Percentiles rank a stretch among this genome's conserved stretches.
Evolutionary conservation across 2,797 vertebrate genomes (phyloP).

Genomic region (Lindbergichthys nudifrons): DNA sequence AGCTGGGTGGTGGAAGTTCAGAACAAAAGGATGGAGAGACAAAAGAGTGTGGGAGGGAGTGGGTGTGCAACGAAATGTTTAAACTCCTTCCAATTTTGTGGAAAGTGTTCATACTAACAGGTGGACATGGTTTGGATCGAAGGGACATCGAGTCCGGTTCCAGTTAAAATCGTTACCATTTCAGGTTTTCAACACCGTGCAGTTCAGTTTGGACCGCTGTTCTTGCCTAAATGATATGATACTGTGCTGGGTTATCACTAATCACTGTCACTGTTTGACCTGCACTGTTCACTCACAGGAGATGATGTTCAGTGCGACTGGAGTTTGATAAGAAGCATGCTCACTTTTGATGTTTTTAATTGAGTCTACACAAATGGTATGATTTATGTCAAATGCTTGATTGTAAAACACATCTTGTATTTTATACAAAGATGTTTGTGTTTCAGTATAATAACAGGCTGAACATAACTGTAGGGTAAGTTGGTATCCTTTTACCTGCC

Average conservation of each 20-base stretch:
- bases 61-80: constrained; percentile 14
- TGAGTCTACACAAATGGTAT: constrained; percentile 22
- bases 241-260: constrained; percentile 27
- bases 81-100: constrained; percentile 5
- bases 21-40: constrained; percentile 11
- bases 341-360: constrained; percentile 39
- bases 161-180: constrained; percentile 12
- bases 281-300: constrained; percentile 44
- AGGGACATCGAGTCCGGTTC: neutral
- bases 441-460: constrained; percentile 20
- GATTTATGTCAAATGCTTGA: constrained; percentile 17
- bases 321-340: constrained; percentile 29
- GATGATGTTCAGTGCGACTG: constrained; percentile 33
- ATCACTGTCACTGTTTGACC: constrained; percentile 30
- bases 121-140: constrained; percentile 22
- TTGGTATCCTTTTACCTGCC: neutral
- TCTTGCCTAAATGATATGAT: constrained; percentile 29
- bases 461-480: neutral
- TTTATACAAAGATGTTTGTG: constrained; percentile 22
- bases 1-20: constrained; percentile 43
- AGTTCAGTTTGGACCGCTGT: constrained; percentile 24
- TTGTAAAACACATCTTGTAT: constrained; percentile 28
- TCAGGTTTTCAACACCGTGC: neutral
- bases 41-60: constrained; percentile 9
- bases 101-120: constrained; percentile 14